Percentiles rank a stretch among this genome's conserved stretches.
Conservation (phyloP, 2,797 vertebrate genomes). For the Eleutherodactylus coqui region DNA sequence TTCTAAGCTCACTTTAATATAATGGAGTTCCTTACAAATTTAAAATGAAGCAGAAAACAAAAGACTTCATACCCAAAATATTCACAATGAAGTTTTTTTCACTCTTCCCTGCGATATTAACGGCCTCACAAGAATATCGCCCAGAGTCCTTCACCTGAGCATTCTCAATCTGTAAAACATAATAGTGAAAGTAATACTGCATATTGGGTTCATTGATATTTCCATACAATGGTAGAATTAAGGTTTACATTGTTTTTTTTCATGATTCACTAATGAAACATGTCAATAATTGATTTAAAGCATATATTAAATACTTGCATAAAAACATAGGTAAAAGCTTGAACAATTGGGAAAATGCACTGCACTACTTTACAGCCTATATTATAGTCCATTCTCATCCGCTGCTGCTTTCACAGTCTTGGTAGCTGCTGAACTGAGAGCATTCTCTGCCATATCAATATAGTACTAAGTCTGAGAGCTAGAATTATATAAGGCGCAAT, state of each 20-base stretch:
- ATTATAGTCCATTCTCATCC: background rate
- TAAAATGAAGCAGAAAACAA: background rate
- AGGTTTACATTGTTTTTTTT: too few relatives aligned
- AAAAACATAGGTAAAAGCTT: too few relatives aligned
- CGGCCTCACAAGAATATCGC: constrained; percentile 95
- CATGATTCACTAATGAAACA: background rate
- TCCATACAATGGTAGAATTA: background rate
- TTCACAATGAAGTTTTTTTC: constrained; percentile 97
- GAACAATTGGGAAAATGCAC: too few relatives aligned
- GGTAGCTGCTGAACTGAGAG: background rate
- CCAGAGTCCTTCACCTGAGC: constrained; percentile 90
- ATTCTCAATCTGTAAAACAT: constrained; percentile 79
- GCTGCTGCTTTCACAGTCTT: background rate
- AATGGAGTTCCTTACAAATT: too few relatives aligned
- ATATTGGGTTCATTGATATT: background rate
- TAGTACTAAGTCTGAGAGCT: background rate
- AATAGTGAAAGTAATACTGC: background rate
- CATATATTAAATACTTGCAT: too few relatives aligned
- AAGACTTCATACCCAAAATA: constrained; percentile 87
- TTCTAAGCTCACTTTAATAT: too few relatives aligned
- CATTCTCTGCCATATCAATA: background rate
- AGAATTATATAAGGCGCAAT: background rate
- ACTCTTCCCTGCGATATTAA: constrained; percentile 93
- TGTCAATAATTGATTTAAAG: background rate
- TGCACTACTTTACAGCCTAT: too few relatives aligned